A percentile compares a stretch with the other conserved stretches of the same genome.
phyloP scores from a whole-genome alignment of 2,113 vertebrate species.

The Rynchops niger region DNA sequence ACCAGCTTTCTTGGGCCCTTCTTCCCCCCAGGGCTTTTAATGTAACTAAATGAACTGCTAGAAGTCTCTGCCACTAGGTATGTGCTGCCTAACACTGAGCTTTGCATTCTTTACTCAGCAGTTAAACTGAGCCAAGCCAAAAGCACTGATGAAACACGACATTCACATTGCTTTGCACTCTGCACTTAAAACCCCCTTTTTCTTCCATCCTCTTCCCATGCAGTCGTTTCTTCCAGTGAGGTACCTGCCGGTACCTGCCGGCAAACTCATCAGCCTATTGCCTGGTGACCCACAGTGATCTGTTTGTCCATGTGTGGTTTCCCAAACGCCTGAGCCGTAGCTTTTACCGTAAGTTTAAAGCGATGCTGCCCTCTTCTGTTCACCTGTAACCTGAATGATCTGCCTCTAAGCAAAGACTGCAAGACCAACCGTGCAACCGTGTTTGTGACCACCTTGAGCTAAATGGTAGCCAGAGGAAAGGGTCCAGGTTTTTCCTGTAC shows the following conservation, averaged over 20 bases:
- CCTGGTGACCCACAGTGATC: background rate
- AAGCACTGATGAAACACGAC: background rate
- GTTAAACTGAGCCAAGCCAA: background rate
- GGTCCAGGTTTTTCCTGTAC: background rate
- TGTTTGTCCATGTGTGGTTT: fast-evolving
- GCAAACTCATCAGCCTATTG: background rate
- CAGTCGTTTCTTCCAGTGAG: background rate
- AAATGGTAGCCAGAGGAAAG: background rate
- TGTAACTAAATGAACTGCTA: background rate
- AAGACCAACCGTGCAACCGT: no score
- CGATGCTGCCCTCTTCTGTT: constrained; percentile 55
- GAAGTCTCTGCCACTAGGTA: background rate
- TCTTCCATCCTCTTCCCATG: background rate
- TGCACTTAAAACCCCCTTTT: background rate
- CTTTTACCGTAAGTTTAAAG: background rate
- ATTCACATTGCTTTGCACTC: background rate
- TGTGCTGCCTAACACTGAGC: background rate
- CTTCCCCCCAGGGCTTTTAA: background rate
- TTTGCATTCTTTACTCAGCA: background rate
- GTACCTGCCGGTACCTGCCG: background rate
- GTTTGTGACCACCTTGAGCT: background rate
- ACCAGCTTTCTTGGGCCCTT: background rate
- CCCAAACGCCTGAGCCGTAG: fast-evolving
- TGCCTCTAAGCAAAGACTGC: background rate
- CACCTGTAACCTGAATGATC: background rate